A percentile compares a stretch with the other conserved stretches of the same genome.
Conservation (phyloP, 2,888 invertebrate genomes). For the Xylocampa areola region DNA sequence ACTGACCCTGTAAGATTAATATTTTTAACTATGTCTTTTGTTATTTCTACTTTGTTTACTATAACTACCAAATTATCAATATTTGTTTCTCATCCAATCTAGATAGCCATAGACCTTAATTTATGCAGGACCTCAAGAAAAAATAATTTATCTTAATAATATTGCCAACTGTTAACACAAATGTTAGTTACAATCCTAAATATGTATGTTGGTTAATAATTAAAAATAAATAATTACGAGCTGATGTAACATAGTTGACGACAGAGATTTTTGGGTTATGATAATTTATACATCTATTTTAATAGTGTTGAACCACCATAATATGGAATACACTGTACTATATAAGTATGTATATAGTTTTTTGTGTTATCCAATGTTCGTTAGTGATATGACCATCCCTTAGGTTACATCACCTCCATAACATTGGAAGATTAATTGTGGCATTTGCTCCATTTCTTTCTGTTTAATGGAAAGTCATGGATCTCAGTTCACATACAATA, state of each 20-base stretch:
- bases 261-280: too few species aligned
- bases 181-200: too few species aligned
- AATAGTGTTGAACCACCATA: neutral
- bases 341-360: neutral
- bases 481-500: constrained; percentile 84
- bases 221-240: too few species aligned
- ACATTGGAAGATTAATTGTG: constrained; percentile 85
- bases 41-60: too few species aligned
- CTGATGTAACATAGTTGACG: too few species aligned
- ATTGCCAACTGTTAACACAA: too few species aligned
- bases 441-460: constrained; percentile 81
- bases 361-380: constrained; percentile 81
- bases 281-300: neutral
- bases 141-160: too few species aligned
- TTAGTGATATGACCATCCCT: constrained; percentile 77
- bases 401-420: constrained; percentile 85
- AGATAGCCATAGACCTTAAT: too few species aligned
- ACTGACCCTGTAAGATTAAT: constrained; percentile 92
- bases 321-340: neutral
- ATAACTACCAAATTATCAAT: too few species aligned
- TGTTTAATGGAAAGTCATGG: constrained; percentile 77
- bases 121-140: too few species aligned
- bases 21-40: constrained; percentile 1
- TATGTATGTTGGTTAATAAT: too few species aligned
- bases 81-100: too few species aligned